These are phyloP conservation scores for Polydrusus cervinus DNA, from an alignment of 2,888 invertebrate species.

Conservation along the genomic window DNA sequence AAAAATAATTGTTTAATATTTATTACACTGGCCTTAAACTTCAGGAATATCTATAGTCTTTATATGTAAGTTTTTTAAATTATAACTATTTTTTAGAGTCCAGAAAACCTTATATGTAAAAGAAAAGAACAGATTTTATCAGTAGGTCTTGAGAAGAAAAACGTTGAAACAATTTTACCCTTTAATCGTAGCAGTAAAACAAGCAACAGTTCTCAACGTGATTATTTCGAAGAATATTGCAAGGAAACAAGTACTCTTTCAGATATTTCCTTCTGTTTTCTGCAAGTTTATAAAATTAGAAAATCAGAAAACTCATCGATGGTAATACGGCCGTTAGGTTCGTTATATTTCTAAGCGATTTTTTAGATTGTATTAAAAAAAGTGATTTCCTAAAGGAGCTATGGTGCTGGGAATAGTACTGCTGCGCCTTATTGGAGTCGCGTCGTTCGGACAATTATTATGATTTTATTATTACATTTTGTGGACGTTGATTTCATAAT, in stretches of 20 bases:
- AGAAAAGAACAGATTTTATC: background rate
- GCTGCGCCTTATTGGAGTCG: too few relatives aligned
- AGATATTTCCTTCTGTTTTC: slow-evolving; percentile 48
- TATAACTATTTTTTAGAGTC: slow-evolving; percentile 11
- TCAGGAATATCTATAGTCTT: too few relatives aligned
- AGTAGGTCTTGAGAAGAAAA: background rate
- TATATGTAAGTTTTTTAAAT: too few relatives aligned
- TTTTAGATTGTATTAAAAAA: too few relatives aligned
- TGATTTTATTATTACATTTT: too few relatives aligned
- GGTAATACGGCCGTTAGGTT: slow-evolving; percentile 57
- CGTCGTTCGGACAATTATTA: too few relatives aligned
- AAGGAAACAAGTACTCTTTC: background rate
- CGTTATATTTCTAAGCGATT: too few relatives aligned
- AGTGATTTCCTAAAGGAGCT: too few relatives aligned
- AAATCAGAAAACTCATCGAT: slow-evolving; percentile 56
- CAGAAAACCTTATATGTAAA: background rate
- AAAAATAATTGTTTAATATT: too few relatives aligned
- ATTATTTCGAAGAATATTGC: slow-evolving; percentile 35
- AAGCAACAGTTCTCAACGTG: background rate
- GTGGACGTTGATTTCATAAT: too few relatives aligned
- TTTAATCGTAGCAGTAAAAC: slow-evolving; percentile 20
- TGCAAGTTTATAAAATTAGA: slow-evolving; percentile 61
- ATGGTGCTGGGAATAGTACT: too few relatives aligned
- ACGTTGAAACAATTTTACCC: slow-evolving; percentile 25
- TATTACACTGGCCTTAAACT: too few relatives aligned